phyloP scores from a whole-genome alignment of 2,113 vertebrate genomes.

The Silurus asotus region DNA sequence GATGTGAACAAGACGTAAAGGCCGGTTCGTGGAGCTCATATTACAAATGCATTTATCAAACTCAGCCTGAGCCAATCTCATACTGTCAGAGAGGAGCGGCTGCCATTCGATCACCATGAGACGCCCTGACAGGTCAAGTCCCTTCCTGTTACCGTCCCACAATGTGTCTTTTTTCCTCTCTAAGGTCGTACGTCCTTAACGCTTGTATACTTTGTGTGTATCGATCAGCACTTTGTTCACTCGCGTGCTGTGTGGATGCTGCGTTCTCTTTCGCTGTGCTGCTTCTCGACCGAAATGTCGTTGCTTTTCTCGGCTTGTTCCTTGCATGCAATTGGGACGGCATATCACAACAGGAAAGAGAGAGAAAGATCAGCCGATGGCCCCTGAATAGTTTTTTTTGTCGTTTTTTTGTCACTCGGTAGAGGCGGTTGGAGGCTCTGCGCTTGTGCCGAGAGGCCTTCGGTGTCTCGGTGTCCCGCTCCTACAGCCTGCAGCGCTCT shows the following conservation, averaged over 20 bases:
- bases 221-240: not conserved
- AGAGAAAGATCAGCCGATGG: not conserved
- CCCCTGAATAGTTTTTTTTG: constrained; percentile 3
- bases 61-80: constrained; percentile 70
- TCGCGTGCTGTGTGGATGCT: not conserved
- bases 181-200: not conserved
- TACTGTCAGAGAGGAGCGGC: constrained; percentile 71
- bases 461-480: constrained; percentile 59
- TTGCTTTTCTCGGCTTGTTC: not conserved
- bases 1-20: constrained; percentile 28
- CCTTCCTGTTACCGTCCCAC: constrained; percentile 44
- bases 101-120: constrained; percentile 75
- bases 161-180: too few species aligned
- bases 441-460: constrained; percentile 63
- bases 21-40: constrained; percentile 64
- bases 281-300: not conserved
- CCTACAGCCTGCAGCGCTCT: constrained; percentile 63
- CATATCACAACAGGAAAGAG: constrained; percentile 11
- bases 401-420: constrained; percentile 64
- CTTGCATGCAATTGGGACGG: constrained; percentile 9
- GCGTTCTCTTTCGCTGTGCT: not conserved
- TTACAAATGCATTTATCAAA: constrained; percentile 76
- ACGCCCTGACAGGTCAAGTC: constrained; percentile 65
- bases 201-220: not conserved
- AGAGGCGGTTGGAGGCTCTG: constrained; percentile 60